Conservation (phyloP, 2,797 vertebrate species). For the Syngnathus acus region DNA sequence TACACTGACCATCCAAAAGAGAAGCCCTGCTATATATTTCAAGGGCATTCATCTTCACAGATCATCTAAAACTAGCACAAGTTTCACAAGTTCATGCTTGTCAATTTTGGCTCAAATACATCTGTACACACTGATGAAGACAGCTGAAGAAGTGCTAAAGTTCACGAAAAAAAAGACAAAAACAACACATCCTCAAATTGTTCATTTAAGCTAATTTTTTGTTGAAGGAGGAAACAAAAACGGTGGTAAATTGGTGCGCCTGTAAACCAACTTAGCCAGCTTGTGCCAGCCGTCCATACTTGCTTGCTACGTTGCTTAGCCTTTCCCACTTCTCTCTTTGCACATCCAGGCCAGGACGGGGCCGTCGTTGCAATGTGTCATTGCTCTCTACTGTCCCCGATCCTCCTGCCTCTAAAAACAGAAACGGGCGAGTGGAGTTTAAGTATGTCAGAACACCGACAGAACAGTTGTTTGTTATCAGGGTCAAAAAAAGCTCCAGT, state of each 20-base stretch:
- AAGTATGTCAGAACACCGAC: not conserved
- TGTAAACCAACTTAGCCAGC: slow-evolving; percentile 46
- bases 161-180: slow-evolving; percentile 55
- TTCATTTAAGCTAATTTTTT: slow-evolving; percentile 61
- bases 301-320: slow-evolving; percentile 42
- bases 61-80: slow-evolving; percentile 72
- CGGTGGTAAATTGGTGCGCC: slow-evolving; percentile 56
- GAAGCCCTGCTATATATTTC: slow-evolving; percentile 59
- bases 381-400: slow-evolving; percentile 70
- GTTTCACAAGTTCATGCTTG: slow-evolving; percentile 75
- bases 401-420: slow-evolving; percentile 71
- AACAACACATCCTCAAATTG: slow-evolving; percentile 54
- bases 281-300: slow-evolving; percentile 29
- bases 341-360: slow-evolving; percentile 59
- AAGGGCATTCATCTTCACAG: slow-evolving; percentile 66
- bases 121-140: slow-evolving; percentile 57
- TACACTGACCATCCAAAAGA: slow-evolving; percentile 46
- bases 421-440: slow-evolving; percentile 32
- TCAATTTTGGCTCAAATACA: slow-evolving; percentile 69
- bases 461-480: not conserved
- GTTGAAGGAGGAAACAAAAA: slow-evolving; percentile 36
- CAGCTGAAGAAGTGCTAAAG: slow-evolving; percentile 61
- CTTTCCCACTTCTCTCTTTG: slow-evolving; percentile 15
- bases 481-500: not conserved
- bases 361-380: slow-evolving; percentile 66